These are phyloP conservation scores for Psittacara wagleri DNA, from an alignment of 2,113 vertebrate species.

Conservation along the genomic window DNA sequence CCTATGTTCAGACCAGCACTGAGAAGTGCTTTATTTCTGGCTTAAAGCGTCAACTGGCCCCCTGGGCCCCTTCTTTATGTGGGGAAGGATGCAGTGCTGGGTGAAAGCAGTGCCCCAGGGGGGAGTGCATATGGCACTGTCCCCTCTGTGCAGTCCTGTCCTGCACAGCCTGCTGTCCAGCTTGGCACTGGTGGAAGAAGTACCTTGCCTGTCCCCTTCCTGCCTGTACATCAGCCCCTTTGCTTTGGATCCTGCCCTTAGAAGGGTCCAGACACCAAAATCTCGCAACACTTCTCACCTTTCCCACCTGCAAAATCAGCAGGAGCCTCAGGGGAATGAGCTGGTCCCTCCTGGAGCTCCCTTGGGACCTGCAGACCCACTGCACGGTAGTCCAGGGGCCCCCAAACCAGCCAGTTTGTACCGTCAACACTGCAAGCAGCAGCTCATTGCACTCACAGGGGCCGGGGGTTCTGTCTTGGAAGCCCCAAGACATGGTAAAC, in stretches of 20 bases:
- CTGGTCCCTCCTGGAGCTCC: not conserved
- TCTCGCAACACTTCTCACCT: not conserved
- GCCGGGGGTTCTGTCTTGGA: not conserved
- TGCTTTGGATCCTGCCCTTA: not conserved
- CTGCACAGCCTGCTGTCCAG: not conserved
- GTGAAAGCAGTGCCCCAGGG: rapidly evolving
- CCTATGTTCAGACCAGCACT: not conserved
- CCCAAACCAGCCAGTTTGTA: not conserved
- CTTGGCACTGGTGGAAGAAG: not conserved
- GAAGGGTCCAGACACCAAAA: not conserved
- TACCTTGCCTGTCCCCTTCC: not conserved
- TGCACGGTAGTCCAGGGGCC: not conserved
- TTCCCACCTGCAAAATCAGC: not conserved
- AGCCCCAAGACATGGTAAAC: not conserved
- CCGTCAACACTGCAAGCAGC: not conserved
- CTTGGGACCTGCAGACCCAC: not conserved
- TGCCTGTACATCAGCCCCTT: not conserved
- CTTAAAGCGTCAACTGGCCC: not conserved
- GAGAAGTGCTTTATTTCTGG: not conserved
- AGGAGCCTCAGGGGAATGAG: not conserved
- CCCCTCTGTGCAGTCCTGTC: not conserved
- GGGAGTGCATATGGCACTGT: not conserved
- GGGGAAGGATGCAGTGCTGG: not conserved
- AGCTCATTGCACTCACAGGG: rapidly evolving
- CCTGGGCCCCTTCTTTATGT: not conserved